Evolutionary conservation across 2,113 vertebrate species (phyloP), one percentile per base, ranked within the genome.

Genomic region (Megaceryle torquata): DNA sequence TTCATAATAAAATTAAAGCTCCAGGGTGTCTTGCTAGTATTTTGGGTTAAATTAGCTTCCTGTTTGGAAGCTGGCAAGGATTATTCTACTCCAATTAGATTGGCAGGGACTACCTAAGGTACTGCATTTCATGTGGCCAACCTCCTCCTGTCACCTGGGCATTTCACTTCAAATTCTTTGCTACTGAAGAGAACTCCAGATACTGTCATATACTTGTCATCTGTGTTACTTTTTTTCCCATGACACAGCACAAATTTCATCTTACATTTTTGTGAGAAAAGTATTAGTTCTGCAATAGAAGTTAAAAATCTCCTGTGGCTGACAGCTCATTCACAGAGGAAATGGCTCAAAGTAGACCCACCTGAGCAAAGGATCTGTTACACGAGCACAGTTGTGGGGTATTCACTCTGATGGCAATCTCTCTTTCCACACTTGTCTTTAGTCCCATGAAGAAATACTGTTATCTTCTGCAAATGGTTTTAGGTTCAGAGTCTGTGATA

Each of bases 281-380:
- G 8, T 26, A n/a, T 64, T 64, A 35, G 25, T 26, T 83, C 70
- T 80, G 50, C 54, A 39, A 11, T 9, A 83, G 53, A 53, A 41
- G 26, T 26, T 69, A 53, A 86, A 83, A 53, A 39, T 4, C 29
- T 54, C 63, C 39, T 29, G 48, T 37, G 28, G 39, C 48, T 93
- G 53, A 79, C 11, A 51, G 53, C 19, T 82, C 31, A 11, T 82
- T 60, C 57, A 22, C 31, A 72, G 39, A 76, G 48, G 26, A 88
- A 90, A 75, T 0, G 1, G 48, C n/a, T 56, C 39, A 70, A 68
- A 43, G 54, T 2, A 46, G 43, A 85, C 19, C 28, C 0, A 0
- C 18, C 43, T 59, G 61, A 71, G 65, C 18, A 31, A 77, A 87
- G 67, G 8, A 9, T 53, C 69, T 70, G 22, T 44, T 67, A 46